Conservation (phyloP, 2,113 vertebrate genomes). For the Herpailurus yagouaroundi region DNA sequence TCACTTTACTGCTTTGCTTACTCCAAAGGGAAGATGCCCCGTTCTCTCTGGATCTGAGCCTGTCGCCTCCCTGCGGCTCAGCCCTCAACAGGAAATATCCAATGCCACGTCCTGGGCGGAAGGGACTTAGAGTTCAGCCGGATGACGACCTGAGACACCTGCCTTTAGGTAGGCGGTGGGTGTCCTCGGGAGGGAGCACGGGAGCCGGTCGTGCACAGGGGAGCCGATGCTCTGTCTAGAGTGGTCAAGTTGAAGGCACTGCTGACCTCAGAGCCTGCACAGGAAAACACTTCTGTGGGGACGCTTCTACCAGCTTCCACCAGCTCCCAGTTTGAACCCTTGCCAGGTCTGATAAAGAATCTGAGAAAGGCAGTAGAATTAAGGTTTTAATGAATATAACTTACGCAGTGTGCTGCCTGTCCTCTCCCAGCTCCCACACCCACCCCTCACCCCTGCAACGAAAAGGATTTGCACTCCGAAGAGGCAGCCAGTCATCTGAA, state of each 20-base stretch:
- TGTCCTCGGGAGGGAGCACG: fast-evolving
- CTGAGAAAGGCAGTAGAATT: not conserved
- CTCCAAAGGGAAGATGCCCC: not conserved
- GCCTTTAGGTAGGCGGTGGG: fast-evolving
- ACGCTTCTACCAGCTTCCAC: not conserved
- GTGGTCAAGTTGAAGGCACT: not conserved
- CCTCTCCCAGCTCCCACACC: too few species aligned
- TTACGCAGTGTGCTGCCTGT: not conserved
- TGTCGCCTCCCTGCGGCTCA: not conserved
- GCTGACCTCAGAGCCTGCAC: not conserved
- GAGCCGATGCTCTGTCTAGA: fast-evolving
- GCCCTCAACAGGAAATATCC: not conserved
- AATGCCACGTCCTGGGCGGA: not conserved
- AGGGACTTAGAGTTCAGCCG: fast-evolving
- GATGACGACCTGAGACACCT: fast-evolving
- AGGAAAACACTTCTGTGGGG: not conserved
- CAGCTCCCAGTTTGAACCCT: not conserved
- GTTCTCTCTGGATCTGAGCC: not conserved
- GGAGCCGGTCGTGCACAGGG: fast-evolving
- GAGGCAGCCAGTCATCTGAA: not conserved
- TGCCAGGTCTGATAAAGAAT: not conserved
- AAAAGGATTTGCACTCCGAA: not conserved
- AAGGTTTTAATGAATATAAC: not conserved
- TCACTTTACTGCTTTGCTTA: not conserved
- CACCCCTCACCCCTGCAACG: not conserved